These are phyloP conservation scores for Eriosoma lanigerum DNA, from an alignment of 1,140 invertebrate genomes.

Conservation along the genomic window DNA sequence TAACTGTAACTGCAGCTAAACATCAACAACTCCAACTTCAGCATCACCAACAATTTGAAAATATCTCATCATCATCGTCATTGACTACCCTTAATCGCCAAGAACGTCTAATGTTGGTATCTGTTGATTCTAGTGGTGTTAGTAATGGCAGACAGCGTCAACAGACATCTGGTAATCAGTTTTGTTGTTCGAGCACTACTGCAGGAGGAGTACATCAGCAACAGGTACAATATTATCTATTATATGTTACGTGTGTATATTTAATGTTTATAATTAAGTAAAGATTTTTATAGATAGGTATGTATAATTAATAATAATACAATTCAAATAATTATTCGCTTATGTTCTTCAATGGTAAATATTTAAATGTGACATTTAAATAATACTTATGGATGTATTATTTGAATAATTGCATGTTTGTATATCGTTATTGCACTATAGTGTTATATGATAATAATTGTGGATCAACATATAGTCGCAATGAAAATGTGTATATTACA, in stretches of 20 bases:
- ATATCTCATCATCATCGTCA: not conserved
- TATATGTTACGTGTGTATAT: not conserved
- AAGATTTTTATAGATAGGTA: too few relatives aligned
- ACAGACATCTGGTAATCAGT: not conserved
- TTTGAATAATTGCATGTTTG: constrained; percentile 22
- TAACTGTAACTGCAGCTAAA: not conserved
- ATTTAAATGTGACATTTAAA: constrained; percentile 23
- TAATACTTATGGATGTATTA: not conserved
- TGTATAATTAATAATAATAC: too few relatives aligned
- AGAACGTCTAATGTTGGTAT: not conserved
- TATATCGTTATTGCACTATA: constrained; percentile 12
- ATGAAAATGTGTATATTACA: not conserved
- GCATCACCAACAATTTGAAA: constrained; percentile 34
- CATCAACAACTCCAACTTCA: not conserved
- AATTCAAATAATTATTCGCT: not conserved
- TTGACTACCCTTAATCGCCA: not conserved
- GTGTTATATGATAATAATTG: not conserved
- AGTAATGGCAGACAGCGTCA: not conserved
- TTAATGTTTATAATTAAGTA: too few relatives aligned
- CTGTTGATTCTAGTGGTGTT: not conserved
- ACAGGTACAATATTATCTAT: not conserved
- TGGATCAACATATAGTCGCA: not conserved
- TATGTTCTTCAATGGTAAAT: not conserved
- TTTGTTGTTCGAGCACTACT: constrained; percentile 13
- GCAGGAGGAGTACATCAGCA: not conserved